Evolutionary conservation across 2,888 invertebrate species (phyloP).

Genomic region (Lasius fuliginosus): DNA sequence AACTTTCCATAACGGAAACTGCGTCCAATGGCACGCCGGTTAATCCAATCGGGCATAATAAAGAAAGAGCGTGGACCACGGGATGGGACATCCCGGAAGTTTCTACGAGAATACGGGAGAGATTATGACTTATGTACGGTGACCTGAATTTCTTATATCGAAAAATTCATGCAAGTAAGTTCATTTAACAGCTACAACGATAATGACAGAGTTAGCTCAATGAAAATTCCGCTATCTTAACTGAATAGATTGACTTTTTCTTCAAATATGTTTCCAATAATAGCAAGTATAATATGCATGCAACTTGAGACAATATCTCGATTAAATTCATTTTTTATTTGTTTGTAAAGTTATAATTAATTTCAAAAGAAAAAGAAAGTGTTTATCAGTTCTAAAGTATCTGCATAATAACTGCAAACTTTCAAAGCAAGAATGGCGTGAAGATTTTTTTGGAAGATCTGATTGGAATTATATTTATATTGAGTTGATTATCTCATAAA

Average conservation of each 20-base stretch:
- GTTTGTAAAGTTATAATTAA: background rate
- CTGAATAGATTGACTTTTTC: background rate
- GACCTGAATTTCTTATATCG: constrained; percentile 2
- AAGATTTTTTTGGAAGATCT: background rate
- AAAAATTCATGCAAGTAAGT: constrained; percentile 23
- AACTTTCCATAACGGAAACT: constrained; percentile 50
- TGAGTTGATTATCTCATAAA: too few species aligned
- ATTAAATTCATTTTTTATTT: background rate
- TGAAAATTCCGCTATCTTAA: background rate
- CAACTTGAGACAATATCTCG: background rate
- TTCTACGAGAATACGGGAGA: background rate
- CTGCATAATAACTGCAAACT: background rate
- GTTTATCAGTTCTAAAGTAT: background rate
- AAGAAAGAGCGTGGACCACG: constrained; percentile 70
- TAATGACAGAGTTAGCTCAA: background rate
- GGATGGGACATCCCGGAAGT: constrained; percentile 20
- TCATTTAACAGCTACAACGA: background rate
- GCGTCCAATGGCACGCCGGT: constrained; percentile 68
- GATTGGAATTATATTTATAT: background rate
- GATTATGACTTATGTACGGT: constrained; percentile 9
- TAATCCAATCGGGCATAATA: constrained; percentile 83
- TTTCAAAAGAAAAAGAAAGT: background rate
- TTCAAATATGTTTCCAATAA: background rate
- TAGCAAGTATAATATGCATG: background rate
- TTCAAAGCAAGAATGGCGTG: background rate